Evolutionary conservation across 2,113 vertebrate genomes (phyloP).

Genomic region (Corythaixoides concolor): DNA sequence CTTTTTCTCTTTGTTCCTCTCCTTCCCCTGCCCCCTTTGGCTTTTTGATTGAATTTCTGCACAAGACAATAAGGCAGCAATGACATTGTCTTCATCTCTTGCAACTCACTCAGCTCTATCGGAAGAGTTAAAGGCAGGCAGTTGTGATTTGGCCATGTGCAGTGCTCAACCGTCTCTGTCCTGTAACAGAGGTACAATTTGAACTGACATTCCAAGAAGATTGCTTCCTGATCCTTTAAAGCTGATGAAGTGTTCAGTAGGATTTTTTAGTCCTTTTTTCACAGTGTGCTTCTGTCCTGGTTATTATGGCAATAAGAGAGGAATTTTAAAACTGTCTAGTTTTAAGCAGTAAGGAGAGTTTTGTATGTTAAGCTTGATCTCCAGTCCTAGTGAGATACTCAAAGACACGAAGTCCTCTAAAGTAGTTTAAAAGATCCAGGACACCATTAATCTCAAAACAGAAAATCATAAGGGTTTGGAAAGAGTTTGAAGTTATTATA

Average conservation of each 20-base stretch:
- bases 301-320: not conserved
- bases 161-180: not conserved
- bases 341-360: not conserved
- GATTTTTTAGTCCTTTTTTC: not conserved
- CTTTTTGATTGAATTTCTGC: not conserved
- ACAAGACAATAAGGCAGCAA: not conserved
- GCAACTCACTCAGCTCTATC: not conserved
- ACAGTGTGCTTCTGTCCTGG: not conserved
- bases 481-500: not conserved
- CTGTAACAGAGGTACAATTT: not conserved
- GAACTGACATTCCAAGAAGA: not conserved
- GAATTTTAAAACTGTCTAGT: not conserved
- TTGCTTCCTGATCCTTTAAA: not conserved
- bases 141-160: accelerated
- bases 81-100: not conserved
- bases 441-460: not conserved
- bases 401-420: not conserved
- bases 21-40: too few species aligned
- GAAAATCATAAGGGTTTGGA: not conserved
- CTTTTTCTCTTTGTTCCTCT: too few species aligned
- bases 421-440: not conserved
- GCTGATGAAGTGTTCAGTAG: not conserved
- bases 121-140: not conserved
- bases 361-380: not conserved
- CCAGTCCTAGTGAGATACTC: not conserved